A percentile compares a stretch with the other conserved stretches of the same genome.
These are phyloP conservation scores for Caenorhabditis brenneri DNA, from an alignment of 1,140 invertebrate genomes.

Conservation along the genomic window DNA sequence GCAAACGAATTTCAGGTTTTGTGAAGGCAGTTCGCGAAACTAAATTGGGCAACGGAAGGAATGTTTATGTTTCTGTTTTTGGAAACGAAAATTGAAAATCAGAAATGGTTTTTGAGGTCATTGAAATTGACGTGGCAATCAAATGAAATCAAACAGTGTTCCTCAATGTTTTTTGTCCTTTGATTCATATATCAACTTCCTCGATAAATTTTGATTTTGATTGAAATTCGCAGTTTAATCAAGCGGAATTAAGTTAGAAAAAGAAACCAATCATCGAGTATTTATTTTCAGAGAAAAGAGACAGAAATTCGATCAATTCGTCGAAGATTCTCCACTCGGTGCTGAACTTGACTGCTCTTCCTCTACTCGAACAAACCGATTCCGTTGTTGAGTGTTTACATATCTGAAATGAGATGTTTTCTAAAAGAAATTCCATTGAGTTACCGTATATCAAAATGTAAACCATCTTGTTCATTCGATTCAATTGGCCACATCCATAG, in stretches of 20 bases:
- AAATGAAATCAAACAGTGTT: not conserved
- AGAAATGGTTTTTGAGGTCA: not conserved
- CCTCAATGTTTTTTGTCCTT: not conserved
- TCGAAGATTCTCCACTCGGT: not conserved
- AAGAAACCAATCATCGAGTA: not conserved
- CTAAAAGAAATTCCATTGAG: not conserved
- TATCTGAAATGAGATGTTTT: not conserved
- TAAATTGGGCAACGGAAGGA: not conserved
- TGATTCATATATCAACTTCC: not conserved
- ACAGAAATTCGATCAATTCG: not conserved
- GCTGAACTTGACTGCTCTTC: not conserved
- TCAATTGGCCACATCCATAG: conserved; percentile 59
- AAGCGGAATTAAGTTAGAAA: not conserved
- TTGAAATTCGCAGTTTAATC: not conserved
- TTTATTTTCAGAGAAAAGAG: too few species aligned
- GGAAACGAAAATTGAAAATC: not conserved
- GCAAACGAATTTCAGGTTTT: conserved; percentile 2
- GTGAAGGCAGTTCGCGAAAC: conserved; percentile 21
- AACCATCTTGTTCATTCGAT: conserved; percentile 49
- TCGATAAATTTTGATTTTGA: not conserved
- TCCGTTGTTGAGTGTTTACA: conserved; percentile 14
- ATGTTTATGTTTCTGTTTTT: conserved; percentile 33
- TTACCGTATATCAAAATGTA: conserved; percentile 56
- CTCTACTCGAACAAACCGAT: not conserved
- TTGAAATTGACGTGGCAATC: not conserved